Evolutionary conservation across 2,888 invertebrate genomes (phyloP).

Genomic region (Diaprepes abbreviatus): DNA sequence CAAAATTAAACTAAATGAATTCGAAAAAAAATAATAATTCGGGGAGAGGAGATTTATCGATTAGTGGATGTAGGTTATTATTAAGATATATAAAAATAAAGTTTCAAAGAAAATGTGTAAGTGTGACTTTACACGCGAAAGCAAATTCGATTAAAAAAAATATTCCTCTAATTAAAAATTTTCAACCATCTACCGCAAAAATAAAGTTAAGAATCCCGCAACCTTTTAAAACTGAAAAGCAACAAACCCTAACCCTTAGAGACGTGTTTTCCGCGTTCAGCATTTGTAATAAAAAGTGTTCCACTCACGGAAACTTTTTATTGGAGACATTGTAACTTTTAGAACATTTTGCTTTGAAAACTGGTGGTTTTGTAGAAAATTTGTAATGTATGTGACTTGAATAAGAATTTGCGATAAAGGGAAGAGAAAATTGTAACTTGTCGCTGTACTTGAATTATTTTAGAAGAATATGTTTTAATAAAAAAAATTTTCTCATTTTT

Average conservation of each 20-base stretch:
- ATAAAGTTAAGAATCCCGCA: neutral
- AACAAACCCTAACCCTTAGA: conserved; percentile 27
- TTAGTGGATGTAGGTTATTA: too few relatives aligned
- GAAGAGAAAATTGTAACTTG: neutral
- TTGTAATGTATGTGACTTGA: conserved; percentile 36
- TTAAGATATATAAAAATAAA: too few relatives aligned
- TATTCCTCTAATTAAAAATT: conserved; percentile 8
- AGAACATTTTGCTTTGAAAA: conserved; percentile 36
- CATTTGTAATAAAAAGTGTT: conserved; percentile 44
- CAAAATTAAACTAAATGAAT: too few relatives aligned
- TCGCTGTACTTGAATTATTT: neutral
- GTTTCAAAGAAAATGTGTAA: too few relatives aligned
- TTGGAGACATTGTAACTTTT: conserved; percentile 36
- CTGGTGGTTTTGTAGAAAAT: conserved; percentile 27
- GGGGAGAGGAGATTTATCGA: too few relatives aligned
- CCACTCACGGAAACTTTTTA: conserved; percentile 38
- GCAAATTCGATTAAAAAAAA: too few relatives aligned
- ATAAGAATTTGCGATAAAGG: conserved; percentile 13
- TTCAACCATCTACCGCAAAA: conserved; percentile 3
- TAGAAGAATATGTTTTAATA: too few relatives aligned
- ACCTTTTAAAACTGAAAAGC: conserved; percentile 17
- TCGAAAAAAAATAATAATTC: too few relatives aligned
- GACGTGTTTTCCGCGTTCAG: conserved; percentile 31
- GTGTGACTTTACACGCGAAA: too few relatives aligned
- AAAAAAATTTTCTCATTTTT: too few relatives aligned